phyloP scores from a whole-genome alignment of 2,888 invertebrate genomes.

The Apamea anceps region DNA sequence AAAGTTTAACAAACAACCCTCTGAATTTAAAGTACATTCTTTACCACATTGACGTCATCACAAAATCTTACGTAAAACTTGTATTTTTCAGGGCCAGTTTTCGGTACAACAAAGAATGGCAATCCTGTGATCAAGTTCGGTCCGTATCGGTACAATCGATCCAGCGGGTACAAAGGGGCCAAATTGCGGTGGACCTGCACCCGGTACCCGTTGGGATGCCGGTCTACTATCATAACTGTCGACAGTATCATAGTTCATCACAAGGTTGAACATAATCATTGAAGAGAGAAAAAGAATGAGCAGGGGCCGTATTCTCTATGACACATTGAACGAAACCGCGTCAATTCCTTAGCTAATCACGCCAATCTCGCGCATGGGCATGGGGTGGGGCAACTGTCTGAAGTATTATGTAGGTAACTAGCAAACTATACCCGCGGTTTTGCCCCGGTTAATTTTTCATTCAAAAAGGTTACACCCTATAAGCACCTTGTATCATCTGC shows the following conservation, averaged over 20 bases:
- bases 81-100: conserved; percentile 54
- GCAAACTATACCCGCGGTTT: too few species aligned
- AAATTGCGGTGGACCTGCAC: conserved; percentile 66
- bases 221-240: conserved; percentile 51
- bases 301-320: too few species aligned
- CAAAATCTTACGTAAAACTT: neutral
- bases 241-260: conserved; percentile 34
- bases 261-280: conserved; percentile 34
- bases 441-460: too few species aligned
- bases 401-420: too few species aligned
- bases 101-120: conserved; percentile 40
- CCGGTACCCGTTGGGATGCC: conserved; percentile 41
- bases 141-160: conserved; percentile 44
- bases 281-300: neutral
- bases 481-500: too few species aligned
- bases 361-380: too few species aligned
- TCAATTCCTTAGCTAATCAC: too few species aligned
- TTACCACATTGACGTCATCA: neutral
- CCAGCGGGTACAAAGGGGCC: conserved; percentile 49
- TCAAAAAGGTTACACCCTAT: too few species aligned
- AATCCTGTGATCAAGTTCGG: conserved; percentile 52
- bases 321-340: too few species aligned
- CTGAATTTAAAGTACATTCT: neutral
- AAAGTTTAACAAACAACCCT: neutral
- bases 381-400: too few species aligned